A percentile compares a stretch with the other conserved stretches of the same genome.
Conservation (phyloP, 2,113 vertebrate species). For the Saccopteryx leptura region DNA sequence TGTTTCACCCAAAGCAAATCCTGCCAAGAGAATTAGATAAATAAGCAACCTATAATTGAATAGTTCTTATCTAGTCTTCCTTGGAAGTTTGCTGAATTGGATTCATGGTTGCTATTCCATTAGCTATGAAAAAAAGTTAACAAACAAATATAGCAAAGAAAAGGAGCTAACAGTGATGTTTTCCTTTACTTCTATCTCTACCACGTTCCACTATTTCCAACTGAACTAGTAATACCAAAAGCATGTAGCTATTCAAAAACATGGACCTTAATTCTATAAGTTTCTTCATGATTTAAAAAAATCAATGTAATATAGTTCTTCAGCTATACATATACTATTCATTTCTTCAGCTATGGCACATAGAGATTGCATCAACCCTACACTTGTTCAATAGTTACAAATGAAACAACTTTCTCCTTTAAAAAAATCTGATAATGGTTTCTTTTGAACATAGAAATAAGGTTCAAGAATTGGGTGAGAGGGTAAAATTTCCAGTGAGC, state of each 20-base stretch:
- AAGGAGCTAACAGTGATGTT: background rate
- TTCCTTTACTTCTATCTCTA: background rate
- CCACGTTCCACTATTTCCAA: background rate
- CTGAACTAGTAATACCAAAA: slow-evolving; percentile 34
- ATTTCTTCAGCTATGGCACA: background rate
- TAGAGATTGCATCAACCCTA: slow-evolving; percentile 30
- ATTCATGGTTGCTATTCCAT: slow-evolving; percentile 59
- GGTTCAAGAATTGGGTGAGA: background rate
- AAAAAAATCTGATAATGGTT: slow-evolving; percentile 32
- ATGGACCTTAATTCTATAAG: background rate
- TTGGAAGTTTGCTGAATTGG: slow-evolving; percentile 69
- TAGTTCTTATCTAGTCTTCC: slow-evolving; percentile 76
- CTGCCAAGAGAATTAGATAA: slow-evolving; percentile 77
- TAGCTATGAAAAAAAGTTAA: slow-evolving; percentile 64
- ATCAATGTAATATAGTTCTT: background rate
- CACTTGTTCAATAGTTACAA: background rate
- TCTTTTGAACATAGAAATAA: slow-evolving; percentile 29
- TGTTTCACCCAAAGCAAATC: slow-evolving; percentile 78
- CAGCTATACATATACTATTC: background rate
- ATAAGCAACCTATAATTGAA: slow-evolving; percentile 80
- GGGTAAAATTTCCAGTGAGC: background rate
- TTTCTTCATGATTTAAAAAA: background rate
- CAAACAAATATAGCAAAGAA: slow-evolving; percentile 58
- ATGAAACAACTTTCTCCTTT: slow-evolving; percentile 8
- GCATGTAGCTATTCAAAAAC: background rate